These are phyloP conservation scores for Adelognathus sp. DNA, from an alignment of 2,888 invertebrate genomes.

Conservation along the genomic window DNA sequence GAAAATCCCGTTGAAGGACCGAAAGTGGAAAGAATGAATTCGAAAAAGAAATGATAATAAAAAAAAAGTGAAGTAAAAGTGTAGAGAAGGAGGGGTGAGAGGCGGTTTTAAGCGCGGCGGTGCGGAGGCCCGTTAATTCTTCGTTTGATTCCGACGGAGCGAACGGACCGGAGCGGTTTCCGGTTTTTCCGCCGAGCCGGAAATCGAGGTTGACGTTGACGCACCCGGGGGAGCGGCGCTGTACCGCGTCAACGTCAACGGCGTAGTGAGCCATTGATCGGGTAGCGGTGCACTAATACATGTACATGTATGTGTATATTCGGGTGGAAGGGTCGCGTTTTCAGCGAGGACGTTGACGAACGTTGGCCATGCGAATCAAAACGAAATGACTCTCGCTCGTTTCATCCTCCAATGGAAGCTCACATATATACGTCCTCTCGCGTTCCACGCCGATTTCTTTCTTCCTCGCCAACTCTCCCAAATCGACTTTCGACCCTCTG, in stretches of 20 bases:
- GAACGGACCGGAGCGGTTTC: conserved; percentile 56
- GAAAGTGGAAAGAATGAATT: conserved; percentile 48
- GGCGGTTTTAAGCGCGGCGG: not conserved
- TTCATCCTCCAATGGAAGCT: conserved; percentile 54
- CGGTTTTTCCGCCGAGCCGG: conserved; percentile 65
- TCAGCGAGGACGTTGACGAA: conserved; percentile 61
- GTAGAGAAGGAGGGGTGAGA: not conserved
- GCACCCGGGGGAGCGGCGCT: conserved; percentile 58
- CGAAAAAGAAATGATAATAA: not conserved
- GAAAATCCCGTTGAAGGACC: conserved; percentile 54
- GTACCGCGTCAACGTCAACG: conserved; percentile 36
- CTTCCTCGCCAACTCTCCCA: conserved; percentile 5
- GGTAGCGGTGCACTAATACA: conserved; percentile 1
- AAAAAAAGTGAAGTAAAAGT: conserved; percentile 20
- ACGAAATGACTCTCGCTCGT: conserved; percentile 62
- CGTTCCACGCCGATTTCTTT: conserved; percentile 3
- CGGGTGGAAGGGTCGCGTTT: conserved; percentile 40
- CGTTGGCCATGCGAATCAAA: conserved; percentile 70
- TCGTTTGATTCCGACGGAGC: conserved; percentile 68
- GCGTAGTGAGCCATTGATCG: conserved; percentile 36
- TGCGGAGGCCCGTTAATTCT: conserved; percentile 65
- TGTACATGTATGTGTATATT: conserved; percentile 8
- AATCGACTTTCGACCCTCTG: conserved; percentile 31
- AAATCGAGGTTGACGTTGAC: conserved; percentile 73
- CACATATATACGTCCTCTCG: conserved; percentile 25